These are phyloP conservation scores for Chironomus striatipennis DNA, from an alignment of 1,140 invertebrate genomes.

Conservation along the genomic window DNA sequence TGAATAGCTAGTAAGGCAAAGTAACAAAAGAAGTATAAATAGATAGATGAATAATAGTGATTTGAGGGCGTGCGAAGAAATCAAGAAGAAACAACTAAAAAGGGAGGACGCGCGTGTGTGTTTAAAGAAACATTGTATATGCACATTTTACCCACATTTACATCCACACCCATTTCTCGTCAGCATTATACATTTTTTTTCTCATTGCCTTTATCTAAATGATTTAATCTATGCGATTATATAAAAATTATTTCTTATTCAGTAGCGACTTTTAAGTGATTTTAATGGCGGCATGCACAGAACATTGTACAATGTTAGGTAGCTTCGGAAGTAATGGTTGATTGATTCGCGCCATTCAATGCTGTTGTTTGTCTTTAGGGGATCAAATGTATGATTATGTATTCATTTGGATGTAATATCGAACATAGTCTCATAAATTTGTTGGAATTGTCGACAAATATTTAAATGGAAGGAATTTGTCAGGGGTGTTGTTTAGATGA, in stretches of 20 bases:
- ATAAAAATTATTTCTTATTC: not conserved
- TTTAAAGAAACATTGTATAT: not conserved
- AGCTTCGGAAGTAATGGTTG: slow-evolving; percentile 6
- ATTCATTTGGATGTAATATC: too few species aligned
- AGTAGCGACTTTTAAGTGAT: not conserved
- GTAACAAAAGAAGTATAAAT: too few species aligned
- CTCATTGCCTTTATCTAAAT: not conserved
- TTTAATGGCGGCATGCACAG: not conserved
- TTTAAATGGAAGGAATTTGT: too few species aligned
- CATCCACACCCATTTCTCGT: not conserved
- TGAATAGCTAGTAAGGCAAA: too few species aligned
- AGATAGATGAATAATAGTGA: too few species aligned
- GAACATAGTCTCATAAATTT: too few species aligned
- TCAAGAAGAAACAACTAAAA: too few species aligned
- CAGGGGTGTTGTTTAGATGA: too few species aligned
- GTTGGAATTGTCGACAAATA: too few species aligned
- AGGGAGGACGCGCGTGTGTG: not conserved
- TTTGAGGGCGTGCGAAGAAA: too few species aligned
- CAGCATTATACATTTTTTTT: not conserved
- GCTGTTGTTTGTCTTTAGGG: too few species aligned
- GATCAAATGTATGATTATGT: too few species aligned
- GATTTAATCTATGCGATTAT: not conserved
- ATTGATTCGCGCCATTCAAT: not conserved
- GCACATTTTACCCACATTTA: not conserved
- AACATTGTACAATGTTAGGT: not conserved